These are phyloP conservation scores for Eurosta solidaginis DNA, from an alignment of 1,140 invertebrate species.

Conservation along the genomic window DNA sequence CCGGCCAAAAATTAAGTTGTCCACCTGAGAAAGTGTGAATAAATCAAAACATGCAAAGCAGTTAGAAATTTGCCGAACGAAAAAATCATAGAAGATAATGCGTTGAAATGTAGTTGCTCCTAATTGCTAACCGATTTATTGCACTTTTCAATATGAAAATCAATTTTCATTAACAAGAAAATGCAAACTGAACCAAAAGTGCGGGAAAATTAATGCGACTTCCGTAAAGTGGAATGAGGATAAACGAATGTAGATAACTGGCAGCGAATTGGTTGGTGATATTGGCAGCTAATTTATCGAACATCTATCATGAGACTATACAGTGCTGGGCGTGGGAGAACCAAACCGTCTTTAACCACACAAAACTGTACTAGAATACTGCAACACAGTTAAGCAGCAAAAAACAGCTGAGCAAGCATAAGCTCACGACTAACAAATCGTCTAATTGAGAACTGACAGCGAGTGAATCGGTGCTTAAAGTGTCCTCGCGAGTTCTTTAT, in stretches of 20 bases:
- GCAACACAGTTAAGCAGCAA: too few relatives aligned
- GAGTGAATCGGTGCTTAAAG: too few relatives aligned
- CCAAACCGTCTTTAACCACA: too few relatives aligned
- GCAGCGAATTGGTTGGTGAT: neutral
- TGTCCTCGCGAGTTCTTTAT: too few relatives aligned
- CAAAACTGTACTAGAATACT: too few relatives aligned
- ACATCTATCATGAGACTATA: too few relatives aligned
- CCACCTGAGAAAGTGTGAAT: slow-evolving; percentile 12
- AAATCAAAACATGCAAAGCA: slow-evolving; percentile 25
- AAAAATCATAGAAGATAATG: neutral
- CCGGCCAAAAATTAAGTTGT: slow-evolving; percentile 17
- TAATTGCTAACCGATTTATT: slow-evolving; percentile 22
- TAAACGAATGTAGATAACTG: neutral
- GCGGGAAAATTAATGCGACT: neutral
- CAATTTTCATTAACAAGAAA: neutral
- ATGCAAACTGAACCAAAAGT: neutral
- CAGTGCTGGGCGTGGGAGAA: too few relatives aligned
- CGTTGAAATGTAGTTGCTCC: neutral
- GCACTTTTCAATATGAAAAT: slow-evolving; percentile 8
- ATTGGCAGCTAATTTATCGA: too few relatives aligned
- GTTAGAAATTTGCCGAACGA: slow-evolving; percentile 12
- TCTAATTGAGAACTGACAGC: too few relatives aligned
- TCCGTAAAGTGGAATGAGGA: neutral
- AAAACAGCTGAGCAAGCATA: too few relatives aligned
- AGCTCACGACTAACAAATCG: too few relatives aligned